Conservation (phyloP, 2,113 vertebrate species). For the Phocoena phocoena region DNA sequence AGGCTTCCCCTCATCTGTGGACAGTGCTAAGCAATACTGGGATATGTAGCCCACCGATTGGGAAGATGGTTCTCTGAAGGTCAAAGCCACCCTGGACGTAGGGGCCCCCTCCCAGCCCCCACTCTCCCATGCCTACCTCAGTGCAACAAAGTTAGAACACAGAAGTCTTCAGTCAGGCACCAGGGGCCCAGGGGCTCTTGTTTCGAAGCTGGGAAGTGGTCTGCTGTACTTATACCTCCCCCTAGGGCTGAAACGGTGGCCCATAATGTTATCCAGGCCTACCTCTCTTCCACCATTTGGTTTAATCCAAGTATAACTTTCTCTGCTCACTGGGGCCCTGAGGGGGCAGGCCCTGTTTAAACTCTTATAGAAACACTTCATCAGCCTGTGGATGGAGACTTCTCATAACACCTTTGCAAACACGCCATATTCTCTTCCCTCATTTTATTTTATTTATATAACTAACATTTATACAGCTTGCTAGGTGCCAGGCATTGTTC, state of each 20-base stretch:
- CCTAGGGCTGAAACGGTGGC: not conserved
- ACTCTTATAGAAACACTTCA: not conserved
- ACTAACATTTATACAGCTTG: not conserved
- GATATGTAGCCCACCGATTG: not conserved
- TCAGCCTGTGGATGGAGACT: not conserved
- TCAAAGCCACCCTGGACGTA: not conserved
- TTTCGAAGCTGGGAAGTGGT: not conserved
- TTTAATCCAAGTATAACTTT: conserved; percentile 9
- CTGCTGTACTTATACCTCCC: not conserved
- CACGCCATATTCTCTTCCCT: not conserved
- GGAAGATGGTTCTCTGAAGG: not conserved
- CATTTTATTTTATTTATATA: not conserved
- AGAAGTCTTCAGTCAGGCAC: not conserved
- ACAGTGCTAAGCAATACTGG: not conserved
- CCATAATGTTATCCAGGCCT: not conserved
- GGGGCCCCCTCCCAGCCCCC: not conserved
- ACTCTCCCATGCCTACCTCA: not conserved
- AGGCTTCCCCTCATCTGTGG: not conserved
- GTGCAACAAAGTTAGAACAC: not conserved
- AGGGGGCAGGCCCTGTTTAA: not conserved
- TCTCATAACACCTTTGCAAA: not conserved
- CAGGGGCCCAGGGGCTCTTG: not conserved
- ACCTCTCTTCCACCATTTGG: not conserved
- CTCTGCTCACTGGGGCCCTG: not conserved
- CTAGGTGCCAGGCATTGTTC: not conserved